A percentile compares a stretch with the other conserved stretches of the same genome.
These are phyloP conservation scores for Opisthograptis luteolata DNA, from an alignment of 2,888 invertebrate species.

Conservation along the genomic window DNA sequence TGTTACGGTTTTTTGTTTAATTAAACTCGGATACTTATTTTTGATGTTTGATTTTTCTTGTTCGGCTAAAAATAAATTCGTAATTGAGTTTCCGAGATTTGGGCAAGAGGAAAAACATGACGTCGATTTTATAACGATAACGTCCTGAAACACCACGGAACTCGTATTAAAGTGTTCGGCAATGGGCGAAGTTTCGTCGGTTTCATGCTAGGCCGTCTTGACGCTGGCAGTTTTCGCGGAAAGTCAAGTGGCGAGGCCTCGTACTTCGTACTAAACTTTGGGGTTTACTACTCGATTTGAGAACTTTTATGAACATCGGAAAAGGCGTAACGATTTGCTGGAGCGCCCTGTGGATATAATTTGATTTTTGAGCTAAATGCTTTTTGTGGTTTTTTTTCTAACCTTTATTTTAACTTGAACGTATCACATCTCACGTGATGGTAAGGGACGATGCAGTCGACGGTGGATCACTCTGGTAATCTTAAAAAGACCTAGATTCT, in stretches of 20 bases:
- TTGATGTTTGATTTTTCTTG: conserved; percentile 16
- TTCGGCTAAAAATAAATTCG: conserved; percentile 14
- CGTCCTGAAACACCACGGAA: conserved; percentile 58
- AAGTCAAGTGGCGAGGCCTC: conserved; percentile 53
- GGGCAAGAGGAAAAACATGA: conserved; percentile 51
- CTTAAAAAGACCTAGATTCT: too few species aligned
- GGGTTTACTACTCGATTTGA: conserved; percentile 57
- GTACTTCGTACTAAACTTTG: conserved; percentile 48
- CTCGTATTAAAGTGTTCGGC: conserved; percentile 67
- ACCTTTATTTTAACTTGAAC: too few species aligned
- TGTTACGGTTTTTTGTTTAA: conserved; percentile 29
- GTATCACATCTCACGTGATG: too few species aligned
- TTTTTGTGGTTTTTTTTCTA: conserved; percentile 3
- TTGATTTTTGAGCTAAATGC: conserved; percentile 29
- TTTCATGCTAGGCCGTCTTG: conserved; percentile 54
- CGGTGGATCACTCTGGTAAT: too few species aligned
- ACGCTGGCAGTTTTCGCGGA: conserved; percentile 56
- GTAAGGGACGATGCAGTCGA: too few species aligned
- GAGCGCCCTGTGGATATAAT: conserved; percentile 38
- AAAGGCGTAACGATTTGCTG: conserved; percentile 51
- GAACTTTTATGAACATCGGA: conserved; percentile 57
- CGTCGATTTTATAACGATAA: conserved; percentile 66
- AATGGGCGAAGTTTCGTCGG: conserved; percentile 60
- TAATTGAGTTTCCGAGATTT: conserved; percentile 34
- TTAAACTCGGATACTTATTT: conserved; percentile 30